Conservation (phyloP, 2,797 vertebrate species). For the Spea hammondii region DNA sequence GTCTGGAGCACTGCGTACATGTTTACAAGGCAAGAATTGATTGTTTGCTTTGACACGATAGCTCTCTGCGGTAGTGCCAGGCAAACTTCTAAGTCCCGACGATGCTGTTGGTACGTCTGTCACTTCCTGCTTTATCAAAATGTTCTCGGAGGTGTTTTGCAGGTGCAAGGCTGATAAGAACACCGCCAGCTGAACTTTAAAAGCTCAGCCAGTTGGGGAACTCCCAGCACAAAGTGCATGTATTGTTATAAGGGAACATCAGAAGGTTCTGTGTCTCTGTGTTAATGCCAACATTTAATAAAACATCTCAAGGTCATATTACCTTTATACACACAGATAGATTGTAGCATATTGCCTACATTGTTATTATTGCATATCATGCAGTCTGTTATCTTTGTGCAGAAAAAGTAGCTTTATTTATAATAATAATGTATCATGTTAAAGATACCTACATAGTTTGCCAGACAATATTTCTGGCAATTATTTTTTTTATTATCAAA, state of each 20-base stretch:
- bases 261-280: too few species aligned
- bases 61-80: background rate
- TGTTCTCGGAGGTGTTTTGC: background rate
- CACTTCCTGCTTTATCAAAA: conserved; percentile 11
- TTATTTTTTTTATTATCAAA: too few species aligned
- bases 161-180: conserved; percentile 15
- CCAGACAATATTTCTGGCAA: too few species aligned
- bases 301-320: too few species aligned
- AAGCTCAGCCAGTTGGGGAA: background rate
- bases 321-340: too few species aligned
- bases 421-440: too few species aligned
- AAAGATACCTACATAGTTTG: too few species aligned
- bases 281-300: too few species aligned
- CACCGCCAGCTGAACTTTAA: conserved; percentile 2
- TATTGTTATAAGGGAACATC: background rate
- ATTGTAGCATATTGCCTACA: too few species aligned
- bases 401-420: too few species aligned
- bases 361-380: too few species aligned
- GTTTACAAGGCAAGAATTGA: background rate
- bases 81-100: background rate
- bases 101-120: background rate
- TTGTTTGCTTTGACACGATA: background rate
- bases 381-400: too few species aligned
- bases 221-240: conserved; percentile 7
- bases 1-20: background rate